Evolutionary conservation across 2,797 vertebrate genomes (phyloP).

Genomic region (Denticeps clupeoides): DNA sequence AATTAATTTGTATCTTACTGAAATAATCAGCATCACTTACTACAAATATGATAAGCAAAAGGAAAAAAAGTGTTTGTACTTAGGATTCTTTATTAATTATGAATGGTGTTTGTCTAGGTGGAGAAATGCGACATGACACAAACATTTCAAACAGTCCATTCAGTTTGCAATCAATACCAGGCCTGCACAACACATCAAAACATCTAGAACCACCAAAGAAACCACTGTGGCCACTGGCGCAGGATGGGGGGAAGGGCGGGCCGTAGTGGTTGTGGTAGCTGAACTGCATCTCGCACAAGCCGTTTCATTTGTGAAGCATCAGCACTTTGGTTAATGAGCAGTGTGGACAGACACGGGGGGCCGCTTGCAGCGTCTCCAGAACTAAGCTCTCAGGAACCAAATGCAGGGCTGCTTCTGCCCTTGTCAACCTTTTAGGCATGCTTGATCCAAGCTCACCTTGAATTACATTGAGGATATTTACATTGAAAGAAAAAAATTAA

Average conservation of each 20-base stretch:
- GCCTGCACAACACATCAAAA: constrained; percentile 8
- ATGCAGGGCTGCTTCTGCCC: background rate
- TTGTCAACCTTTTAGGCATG: constrained; percentile 14
- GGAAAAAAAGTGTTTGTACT: constrained; percentile 18
- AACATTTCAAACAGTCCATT: constrained; percentile 10
- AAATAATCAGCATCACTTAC: constrained; percentile 26
- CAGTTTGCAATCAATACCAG: constrained; percentile 18
- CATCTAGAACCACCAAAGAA: background rate
- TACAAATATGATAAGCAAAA: constrained; percentile 25
- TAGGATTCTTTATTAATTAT: constrained; percentile 17
- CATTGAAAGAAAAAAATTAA: constrained; percentile 10
- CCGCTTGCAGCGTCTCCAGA: background rate
- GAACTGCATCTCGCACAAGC: background rate
- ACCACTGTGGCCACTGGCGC: constrained; percentile 1
- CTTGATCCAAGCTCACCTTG: constrained; percentile 28
- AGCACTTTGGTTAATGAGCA: constrained; percentile 25
- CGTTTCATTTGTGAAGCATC: constrained; percentile 11
- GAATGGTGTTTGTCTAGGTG: constrained; percentile 10
- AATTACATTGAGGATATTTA: constrained; percentile 18
- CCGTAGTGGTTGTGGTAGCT: constrained; percentile 17
- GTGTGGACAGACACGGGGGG: constrained; percentile 1
- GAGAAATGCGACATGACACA: constrained; percentile 12
- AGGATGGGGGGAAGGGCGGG: no score
- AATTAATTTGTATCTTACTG: constrained; percentile 27
- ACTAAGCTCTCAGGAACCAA: constrained; percentile 8